Evolutionary conservation across 1,140 invertebrate species (phyloP).

Genomic region (Drusus annulatus): DNA sequence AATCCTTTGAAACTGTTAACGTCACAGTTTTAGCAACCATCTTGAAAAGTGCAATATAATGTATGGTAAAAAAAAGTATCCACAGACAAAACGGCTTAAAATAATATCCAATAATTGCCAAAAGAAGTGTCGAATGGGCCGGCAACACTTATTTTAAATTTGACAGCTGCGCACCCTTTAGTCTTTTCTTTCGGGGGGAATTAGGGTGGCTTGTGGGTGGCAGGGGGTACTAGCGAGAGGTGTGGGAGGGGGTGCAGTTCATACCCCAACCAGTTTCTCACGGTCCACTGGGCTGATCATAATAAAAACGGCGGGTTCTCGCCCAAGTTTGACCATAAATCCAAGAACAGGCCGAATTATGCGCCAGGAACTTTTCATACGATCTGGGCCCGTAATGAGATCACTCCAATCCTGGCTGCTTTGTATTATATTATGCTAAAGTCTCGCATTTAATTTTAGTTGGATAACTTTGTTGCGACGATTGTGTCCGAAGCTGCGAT

Average conservation of each 20-base stretch:
- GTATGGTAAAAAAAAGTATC: no score
- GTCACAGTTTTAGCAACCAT: no score
- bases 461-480: not conserved
- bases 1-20: no score
- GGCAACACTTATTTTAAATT: conserved; percentile 40
- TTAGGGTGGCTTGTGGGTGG: conserved; percentile 15
- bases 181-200: conserved; percentile 39
- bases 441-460: conserved; percentile 6
- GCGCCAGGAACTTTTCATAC: conserved; percentile 40
- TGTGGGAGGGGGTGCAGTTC: conserved; percentile 41
- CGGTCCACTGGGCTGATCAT: conserved; percentile 73
- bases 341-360: conserved; percentile 59
- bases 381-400: conserved; percentile 30
- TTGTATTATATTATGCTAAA: conserved; percentile 28
- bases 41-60: no score
- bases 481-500: no score
- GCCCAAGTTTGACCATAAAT: conserved; percentile 73
- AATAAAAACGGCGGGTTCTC: conserved; percentile 67
- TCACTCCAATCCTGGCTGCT: conserved; percentile 2
- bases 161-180: conserved; percentile 55
- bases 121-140: conserved; percentile 24
- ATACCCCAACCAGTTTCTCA: conserved; percentile 64
- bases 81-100: no score
- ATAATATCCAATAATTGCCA: not conserved
- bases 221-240: conserved; percentile 30